Evolutionary conservation across 2,888 invertebrate genomes (phyloP), one percentile per base, ranked within the genome.

Genomic region (Tanytarsus gracilentus): DNA sequence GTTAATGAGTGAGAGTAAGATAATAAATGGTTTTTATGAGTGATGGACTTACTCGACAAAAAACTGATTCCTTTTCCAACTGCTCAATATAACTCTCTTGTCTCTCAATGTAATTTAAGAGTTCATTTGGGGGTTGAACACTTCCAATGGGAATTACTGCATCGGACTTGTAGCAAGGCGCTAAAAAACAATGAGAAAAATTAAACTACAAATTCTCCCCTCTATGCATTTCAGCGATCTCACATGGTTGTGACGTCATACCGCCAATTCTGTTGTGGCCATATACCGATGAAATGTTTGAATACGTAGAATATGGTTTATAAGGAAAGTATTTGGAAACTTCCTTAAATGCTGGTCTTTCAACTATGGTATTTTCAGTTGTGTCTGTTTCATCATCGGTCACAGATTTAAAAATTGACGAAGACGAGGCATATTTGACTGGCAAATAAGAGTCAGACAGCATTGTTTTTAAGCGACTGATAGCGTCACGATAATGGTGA

Each of bases 81-180:
- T 91, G 90, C 64, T 89, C 87, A 53, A 91, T 90, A 68, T 91
- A 90, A 66, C 88, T 88, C 68, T 90, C 90, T 66, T 91, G 90
- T 63, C 87, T 83, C 71, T 89, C 87, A 51, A 90, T 87, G 68
- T 88, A 90, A 66, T 83, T 80, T 70, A 87, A 78, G 48, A 90
- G 77, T 69, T 90, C 89, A 11, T 84, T 70, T 66, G 84, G 75
- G 66, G 81, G 66, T 71, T 78, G 49, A 68, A 77, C 50, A 68
- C 21, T 33, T 8, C 50, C 23, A 11, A 58, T 29, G 1, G 58
- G 58, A 26, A 58, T 21, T 21, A 58, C 29, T 21, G 40, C 48
- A 26, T 58, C 58, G 2, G 44, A 39, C n/a, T 4, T 55, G n/a
- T 5, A 25, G n/a, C 14, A 3, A 7, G 25, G 8, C 49, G n/a